These are phyloP conservation scores for Lissocephala sabroskyi DNA, from an alignment of 2,888 invertebrate genomes.

Conservation along the genomic window DNA sequence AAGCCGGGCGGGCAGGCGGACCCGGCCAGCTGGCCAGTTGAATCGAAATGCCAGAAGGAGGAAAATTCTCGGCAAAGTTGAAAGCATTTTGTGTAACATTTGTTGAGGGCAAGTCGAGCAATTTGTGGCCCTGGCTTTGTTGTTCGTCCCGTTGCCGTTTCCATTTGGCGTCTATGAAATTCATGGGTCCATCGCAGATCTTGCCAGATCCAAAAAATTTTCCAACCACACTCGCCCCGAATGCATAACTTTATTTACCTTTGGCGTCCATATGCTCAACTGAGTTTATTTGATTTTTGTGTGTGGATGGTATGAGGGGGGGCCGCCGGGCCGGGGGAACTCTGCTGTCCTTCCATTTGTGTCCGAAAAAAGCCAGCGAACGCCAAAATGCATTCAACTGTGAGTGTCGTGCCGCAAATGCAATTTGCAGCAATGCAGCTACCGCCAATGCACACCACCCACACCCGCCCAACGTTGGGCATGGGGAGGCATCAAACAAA, in stretches of 20 bases:
- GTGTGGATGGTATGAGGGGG: too few species aligned
- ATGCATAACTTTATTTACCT: conserved; percentile 12
- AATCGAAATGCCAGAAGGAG: too few species aligned
- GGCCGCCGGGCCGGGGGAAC: too few species aligned
- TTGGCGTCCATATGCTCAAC: conserved; percentile 21
- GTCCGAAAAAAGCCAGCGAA: conserved; percentile 7
- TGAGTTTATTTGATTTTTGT: conserved; percentile 49
- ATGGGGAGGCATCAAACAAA: conserved; percentile 64
- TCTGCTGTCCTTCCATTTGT: conserved; percentile 30
- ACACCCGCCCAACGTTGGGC: too few species aligned
- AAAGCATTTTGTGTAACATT: conserved; percentile 53
- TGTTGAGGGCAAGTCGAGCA: conserved; percentile 50
- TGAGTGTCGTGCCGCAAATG: conserved; percentile 61
- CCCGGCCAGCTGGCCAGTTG: conserved; percentile 19
- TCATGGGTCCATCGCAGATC: too few species aligned
- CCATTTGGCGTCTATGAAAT: too few species aligned
- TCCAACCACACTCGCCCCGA: too few species aligned
- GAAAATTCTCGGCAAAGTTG: conserved; percentile 24
- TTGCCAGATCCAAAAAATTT: too few species aligned
- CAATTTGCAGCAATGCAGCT: conserved; percentile 33
- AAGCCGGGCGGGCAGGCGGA: conserved; percentile 1
- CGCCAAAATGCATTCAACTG: conserved; percentile 48
- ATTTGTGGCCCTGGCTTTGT: conserved; percentile 42
- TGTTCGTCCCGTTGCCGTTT: conserved; percentile 15
- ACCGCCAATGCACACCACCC: too few species aligned